Evolutionary conservation across 2,888 invertebrate species (phyloP).

Genomic region (Pediacus dermestoides): DNA sequence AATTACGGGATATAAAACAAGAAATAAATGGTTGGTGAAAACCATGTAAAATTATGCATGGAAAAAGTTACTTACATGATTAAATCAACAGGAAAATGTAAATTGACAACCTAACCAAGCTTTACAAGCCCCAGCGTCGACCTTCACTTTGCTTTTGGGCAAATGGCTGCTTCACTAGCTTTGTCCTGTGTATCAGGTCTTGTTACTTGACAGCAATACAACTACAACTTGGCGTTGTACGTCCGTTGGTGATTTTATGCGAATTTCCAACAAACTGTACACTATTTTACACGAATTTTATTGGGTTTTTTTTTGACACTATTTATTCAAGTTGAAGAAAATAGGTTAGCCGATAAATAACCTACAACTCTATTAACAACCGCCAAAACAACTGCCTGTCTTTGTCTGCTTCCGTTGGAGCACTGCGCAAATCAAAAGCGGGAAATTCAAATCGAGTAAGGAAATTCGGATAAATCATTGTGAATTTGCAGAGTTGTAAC

Average conservation of each 20-base stretch:
- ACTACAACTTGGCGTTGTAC: too few relatives aligned
- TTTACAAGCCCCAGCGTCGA: constrained; percentile 47
- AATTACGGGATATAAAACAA: constrained; percentile 1
- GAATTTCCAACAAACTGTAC: too few relatives aligned
- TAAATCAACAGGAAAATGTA: constrained; percentile 33
- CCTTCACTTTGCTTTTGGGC: constrained; percentile 39
- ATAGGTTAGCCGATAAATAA: constrained; percentile 49
- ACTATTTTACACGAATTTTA: too few relatives aligned
- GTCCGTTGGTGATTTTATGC: too few relatives aligned
- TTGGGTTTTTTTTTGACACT: too few relatives aligned
- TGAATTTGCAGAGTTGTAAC: too few relatives aligned
- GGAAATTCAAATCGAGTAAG: too few relatives aligned
- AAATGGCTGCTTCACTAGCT: constrained; percentile 40
- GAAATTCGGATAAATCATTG: too few relatives aligned
- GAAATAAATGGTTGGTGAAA: neutral
- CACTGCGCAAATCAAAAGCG: constrained; percentile 29
- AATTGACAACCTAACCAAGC: constrained; percentile 51
- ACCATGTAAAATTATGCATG: constrained; percentile 13
- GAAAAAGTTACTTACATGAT: constrained; percentile 37
- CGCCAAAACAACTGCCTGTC: constrained; percentile 42
- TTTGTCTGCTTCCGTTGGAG: constrained; percentile 25
- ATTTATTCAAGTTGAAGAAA: too few relatives aligned
- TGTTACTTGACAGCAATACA: neutral
- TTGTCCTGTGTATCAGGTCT: neutral
- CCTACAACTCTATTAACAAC: constrained; percentile 40